Percentiles rank a stretch among this genome's conserved stretches.
Evolutionary conservation across 2,113 vertebrate species (phyloP).

Genomic region (Eonycteris spelaea): DNA sequence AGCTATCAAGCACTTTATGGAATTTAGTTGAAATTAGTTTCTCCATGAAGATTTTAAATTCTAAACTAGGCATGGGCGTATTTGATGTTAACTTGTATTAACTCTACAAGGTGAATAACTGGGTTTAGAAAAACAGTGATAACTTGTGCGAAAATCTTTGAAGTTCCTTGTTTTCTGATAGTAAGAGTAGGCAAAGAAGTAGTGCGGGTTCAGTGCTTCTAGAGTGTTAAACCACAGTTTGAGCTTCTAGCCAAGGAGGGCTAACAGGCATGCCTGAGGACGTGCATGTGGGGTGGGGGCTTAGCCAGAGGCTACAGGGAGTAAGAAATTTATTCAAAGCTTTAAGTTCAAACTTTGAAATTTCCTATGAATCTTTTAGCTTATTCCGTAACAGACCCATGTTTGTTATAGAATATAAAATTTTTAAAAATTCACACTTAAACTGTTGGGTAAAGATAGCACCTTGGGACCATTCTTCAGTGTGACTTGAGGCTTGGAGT

Average conservation of each 20-base stretch:
- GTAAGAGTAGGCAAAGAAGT: not conserved
- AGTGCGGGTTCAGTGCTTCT: not conserved
- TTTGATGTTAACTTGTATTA: slow-evolving; percentile 22
- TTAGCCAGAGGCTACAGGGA: slow-evolving; percentile 16
- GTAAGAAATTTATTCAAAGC: not conserved
- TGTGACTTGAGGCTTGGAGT: not conserved
- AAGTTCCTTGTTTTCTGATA: not conserved
- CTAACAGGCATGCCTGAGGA: not conserved
- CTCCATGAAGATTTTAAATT: slow-evolving; percentile 8
- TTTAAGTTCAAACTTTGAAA: not conserved
- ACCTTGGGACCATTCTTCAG: not conserved
- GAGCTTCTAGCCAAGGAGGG: not conserved
- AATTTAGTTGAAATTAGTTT: slow-evolving; percentile 24
- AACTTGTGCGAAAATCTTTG: not conserved
- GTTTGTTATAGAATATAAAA: not conserved
- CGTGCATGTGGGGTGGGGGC: not conserved
- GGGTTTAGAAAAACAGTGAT: not conserved
- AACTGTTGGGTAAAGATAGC: not conserved
- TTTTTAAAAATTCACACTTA: not conserved
- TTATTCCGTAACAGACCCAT: not conserved
- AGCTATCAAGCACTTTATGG: not conserved
- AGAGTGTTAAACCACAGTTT: not conserved
- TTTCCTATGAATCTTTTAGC: slow-evolving; percentile 4
- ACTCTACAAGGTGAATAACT: not conserved
- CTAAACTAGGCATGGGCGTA: not conserved